Base-by-base conservation (phyloP, 2,888 invertebrate species). In the Agrotis ipsilon region DNA sequence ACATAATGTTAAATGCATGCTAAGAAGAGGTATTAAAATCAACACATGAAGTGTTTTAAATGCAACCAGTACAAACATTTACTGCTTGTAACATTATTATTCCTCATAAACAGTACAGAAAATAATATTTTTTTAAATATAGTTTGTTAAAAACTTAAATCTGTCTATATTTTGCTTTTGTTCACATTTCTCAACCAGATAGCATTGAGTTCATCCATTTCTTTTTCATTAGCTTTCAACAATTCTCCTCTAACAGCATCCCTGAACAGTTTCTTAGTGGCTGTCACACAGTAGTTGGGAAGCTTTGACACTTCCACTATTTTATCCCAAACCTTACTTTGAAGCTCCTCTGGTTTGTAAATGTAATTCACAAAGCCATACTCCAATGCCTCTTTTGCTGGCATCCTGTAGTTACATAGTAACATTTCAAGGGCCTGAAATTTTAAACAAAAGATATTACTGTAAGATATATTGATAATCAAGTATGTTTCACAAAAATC, bases 301-400 rank as follows among this genome's bases (percentile, higher is more conserved):
- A 97, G 90, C 76, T 94, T 86, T 90, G 97, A 93, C 86, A 96
- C 93, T 87, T 97, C 93, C 43, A 92, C 94, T 83, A 97, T 96
- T 89, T 95, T 96, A 76, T 96, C 93, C 96, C 97, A 97, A 46
- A 97, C 96, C 87, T 97, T 95, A 85, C 90, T 93, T 63, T 97
- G 94, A 64, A 98, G 91, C 63, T 97, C 96, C 27, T 96, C 93
- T 51, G 96, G 94, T 72, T 98, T 97, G 83, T 98, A 98, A 18
- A 99, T 95, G 88, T 97, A 97, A 16, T 98, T 97, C 0, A 99
- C 97, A 68, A 99, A 97, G 39, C 98, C 98, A 87, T 97, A 97
- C 54, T 97, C 94, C 61, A 97, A 95, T 0, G 99, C 99, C 94
- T 99, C 98, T 66, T 96, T 87, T 0, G 98, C 98, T 39, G 97